These are phyloP conservation scores for Listronotus oregonensis DNA, from an alignment of 1,140 invertebrate species.

Conservation along the genomic window DNA sequence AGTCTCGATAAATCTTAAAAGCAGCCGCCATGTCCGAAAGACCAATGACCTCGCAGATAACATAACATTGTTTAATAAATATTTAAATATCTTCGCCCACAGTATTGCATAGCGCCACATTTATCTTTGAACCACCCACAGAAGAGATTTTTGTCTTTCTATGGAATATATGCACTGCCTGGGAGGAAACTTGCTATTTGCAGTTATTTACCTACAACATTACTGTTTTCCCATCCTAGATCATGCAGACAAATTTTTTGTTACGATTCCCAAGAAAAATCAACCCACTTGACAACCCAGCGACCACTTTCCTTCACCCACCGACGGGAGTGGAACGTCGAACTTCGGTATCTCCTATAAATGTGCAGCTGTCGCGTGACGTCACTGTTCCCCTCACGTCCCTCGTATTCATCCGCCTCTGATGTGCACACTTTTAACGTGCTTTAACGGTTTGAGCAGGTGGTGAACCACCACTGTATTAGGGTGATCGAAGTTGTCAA, in stretches of 20 bases:
- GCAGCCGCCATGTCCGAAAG: not conserved
- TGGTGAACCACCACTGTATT: slow-evolving; percentile 25
- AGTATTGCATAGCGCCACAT: not conserved
- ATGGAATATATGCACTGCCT: too few relatives aligned
- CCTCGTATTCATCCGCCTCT: not conserved
- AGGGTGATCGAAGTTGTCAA: slow-evolving; percentile 5
- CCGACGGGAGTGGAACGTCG: slow-evolving; percentile 18
- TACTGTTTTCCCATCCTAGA: too few relatives aligned
- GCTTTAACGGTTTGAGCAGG: slow-evolving; percentile 27
- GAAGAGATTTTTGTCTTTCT: too few relatives aligned
- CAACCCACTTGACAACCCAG: not conserved
- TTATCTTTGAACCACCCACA: not conserved
- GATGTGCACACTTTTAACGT: slow-evolving; percentile 20
- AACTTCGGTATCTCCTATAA: not conserved
- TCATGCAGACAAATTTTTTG: too few relatives aligned
- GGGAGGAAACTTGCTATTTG: too few relatives aligned
- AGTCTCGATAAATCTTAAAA: not conserved
- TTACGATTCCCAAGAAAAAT: too few relatives aligned
- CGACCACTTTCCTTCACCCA: slow-evolving; percentile 21
- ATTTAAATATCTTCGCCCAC: slow-evolving; percentile 23
- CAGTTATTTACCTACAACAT: too few relatives aligned
- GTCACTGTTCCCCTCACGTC: slow-evolving; percentile 6
- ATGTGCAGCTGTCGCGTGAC: slow-evolving; percentile 25
- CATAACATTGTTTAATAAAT: slow-evolving; percentile 20
- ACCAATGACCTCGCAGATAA: not conserved